A percentile compares a stretch with the other conserved stretches of the same genome.
phyloP scores from a whole-genome alignment of 2,797 vertebrate species.

The Sparus aurata region DNA sequence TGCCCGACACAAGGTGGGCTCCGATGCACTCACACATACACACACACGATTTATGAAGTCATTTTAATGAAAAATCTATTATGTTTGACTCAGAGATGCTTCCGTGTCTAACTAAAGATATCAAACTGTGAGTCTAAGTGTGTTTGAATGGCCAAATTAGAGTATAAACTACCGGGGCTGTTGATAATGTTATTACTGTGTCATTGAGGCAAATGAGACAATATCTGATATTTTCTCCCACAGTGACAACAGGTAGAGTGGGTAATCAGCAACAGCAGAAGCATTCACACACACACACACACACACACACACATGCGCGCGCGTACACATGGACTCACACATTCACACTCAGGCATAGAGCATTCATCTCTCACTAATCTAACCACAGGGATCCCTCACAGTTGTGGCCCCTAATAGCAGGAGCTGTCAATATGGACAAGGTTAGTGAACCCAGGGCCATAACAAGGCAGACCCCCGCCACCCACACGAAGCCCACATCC shows the following conservation, averaged over 20 bases:
- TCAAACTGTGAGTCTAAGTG: slow-evolving; percentile 45
- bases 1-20: neutral
- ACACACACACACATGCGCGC: slow-evolving; percentile 30
- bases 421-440: slow-evolving; percentile 85
- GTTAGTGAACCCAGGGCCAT: slow-evolving; percentile 79
- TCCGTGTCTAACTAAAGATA: slow-evolving; percentile 34
- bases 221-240: slow-evolving; percentile 61
- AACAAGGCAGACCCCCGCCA: slow-evolving; percentile 74
- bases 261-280: slow-evolving; percentile 63
- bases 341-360: slow-evolving; percentile 61
- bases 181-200: slow-evolving; percentile 37
- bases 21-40: neutral
- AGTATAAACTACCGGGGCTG: slow-evolving; percentile 14
- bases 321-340: slow-evolving; percentile 37
- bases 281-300: slow-evolving; percentile 35
- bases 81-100: slow-evolving; percentile 29
- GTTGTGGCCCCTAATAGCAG: slow-evolving; percentile 80
- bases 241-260: slow-evolving; percentile 72
- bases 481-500: slow-evolving; percentile 36
- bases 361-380: slow-evolving; percentile 83
- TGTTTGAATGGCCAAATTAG: slow-evolving; percentile 53
- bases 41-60: slow-evolving; percentile 2
- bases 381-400: slow-evolving; percentile 80
- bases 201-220: slow-evolving; percentile 53
- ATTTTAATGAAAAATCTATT: slow-evolving; percentile 17